Conservation (phyloP, 2,113 vertebrate genomes). For the Heliornis fulica region DNA sequence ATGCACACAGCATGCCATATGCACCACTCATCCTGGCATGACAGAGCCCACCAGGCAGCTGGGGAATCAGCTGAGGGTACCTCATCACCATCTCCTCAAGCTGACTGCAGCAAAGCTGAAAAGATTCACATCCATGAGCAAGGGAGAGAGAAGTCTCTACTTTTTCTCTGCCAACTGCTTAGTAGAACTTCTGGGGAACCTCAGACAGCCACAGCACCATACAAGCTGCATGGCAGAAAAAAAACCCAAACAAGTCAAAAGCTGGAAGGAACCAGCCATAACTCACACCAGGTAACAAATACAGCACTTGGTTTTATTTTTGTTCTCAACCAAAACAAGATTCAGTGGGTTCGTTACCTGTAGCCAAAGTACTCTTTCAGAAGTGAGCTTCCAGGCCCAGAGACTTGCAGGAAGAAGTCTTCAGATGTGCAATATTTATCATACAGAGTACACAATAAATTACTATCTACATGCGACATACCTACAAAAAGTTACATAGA, state of each 20-base stretch:
- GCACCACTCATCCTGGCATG: fast-evolving
- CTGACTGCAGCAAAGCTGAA: fast-evolving
- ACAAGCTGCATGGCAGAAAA: fast-evolving
- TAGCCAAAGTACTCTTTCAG: conserved; percentile 19
- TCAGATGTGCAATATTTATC: conserved; percentile 46
- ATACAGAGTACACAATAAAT: conserved; percentile 87
- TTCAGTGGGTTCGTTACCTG: conserved; percentile 13
- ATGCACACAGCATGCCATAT: fast-evolving
- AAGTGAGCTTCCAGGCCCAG: conserved; percentile 27
- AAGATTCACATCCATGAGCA: background rate
- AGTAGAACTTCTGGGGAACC: background rate
- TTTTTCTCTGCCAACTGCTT: background rate
- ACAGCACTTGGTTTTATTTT: conserved; percentile 63
- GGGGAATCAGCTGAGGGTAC: background rate
- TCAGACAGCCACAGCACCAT: background rate
- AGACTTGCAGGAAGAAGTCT: conserved; percentile 46
- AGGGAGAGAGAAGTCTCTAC: too few relatives aligned
- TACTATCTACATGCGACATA: conserved; percentile 93
- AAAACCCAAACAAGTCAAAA: background rate
- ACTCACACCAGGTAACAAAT: background rate
- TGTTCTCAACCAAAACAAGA: conserved; percentile 48
- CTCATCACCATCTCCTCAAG: too few relatives aligned
- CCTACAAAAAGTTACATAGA: conserved; percentile 81
- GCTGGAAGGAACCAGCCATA: background rate
- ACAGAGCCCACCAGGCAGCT: background rate